A percentile compares a stretch with the other conserved stretches of the same genome.
These are phyloP conservation scores for Eulemur rubriventer DNA, from an alignment of 2,797 vertebrate genomes.

Conservation along the genomic window DNA sequence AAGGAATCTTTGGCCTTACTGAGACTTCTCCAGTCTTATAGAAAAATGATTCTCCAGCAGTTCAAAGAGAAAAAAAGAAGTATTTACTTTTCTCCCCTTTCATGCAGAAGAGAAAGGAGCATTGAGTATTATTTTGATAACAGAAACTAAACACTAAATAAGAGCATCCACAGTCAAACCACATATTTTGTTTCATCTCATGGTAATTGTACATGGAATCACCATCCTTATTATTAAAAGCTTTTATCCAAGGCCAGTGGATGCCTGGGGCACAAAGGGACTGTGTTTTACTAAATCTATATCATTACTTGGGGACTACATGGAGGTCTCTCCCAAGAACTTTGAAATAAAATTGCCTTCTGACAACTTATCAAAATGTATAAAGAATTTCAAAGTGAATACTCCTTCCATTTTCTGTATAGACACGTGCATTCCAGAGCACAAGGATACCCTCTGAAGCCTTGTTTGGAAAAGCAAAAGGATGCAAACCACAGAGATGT, in stretches of 20 bases:
- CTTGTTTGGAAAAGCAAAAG: not conserved
- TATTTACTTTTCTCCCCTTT: constrained; percentile 33
- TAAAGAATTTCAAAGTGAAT: not conserved
- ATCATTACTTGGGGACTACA: not conserved
- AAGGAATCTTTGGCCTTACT: constrained; percentile 15
- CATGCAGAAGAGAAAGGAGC: constrained; percentile 26
- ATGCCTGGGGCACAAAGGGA: not conserved
- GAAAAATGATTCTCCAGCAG: not conserved
- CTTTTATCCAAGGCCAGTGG: constrained; percentile 41
- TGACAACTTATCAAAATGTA: not conserved
- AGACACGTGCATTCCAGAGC: not conserved
- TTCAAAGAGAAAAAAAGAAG: constrained; percentile 51
- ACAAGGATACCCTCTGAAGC: not conserved
- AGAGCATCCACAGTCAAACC: not conserved
- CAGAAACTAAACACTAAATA: constrained; percentile 61
- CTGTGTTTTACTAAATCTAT: constrained; percentile 27
- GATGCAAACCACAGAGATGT: not conserved
- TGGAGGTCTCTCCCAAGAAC: constrained; percentile 20
- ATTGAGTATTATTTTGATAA: constrained; percentile 55
- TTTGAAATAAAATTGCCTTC: not conserved
- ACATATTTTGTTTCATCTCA: constrained; percentile 53
- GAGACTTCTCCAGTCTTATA: constrained; percentile 19
- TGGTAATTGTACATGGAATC: not conserved
- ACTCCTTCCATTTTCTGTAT: not conserved
- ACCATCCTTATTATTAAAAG: constrained; percentile 32